Base-by-base conservation (phyloP, 1,140 invertebrate species). In the Euura lappo region DNA sequence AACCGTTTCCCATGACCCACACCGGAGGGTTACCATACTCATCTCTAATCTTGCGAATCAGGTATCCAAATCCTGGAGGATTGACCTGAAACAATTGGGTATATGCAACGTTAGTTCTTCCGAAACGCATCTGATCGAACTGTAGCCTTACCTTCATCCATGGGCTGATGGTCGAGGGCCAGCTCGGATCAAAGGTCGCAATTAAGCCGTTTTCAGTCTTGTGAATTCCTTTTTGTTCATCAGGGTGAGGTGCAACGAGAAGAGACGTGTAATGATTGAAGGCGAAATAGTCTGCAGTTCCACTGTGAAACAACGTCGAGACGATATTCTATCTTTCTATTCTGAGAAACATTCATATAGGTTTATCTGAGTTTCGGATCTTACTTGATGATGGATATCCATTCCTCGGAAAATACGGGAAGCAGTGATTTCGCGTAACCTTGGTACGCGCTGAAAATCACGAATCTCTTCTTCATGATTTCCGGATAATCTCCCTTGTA, bases 361-460 rank as follows among this genome's bases (percentile, higher is more conserved):
- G 6, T 11, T 28, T 28, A 1, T 28, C 28, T 28, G 28, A 28
- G 1, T n/a, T n/a, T n/a, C n/a, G n/a, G n/a, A n/a, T n/a, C 51
- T 8, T n/a, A 60, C 51, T 60, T 60, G 51, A 60, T 60, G 51
- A 60, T 60, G 6, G 51, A 8, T 8, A 85, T 87, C 85, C 88
- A 88, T 71, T 87, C 80, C 43, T 81, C 77, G 11, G 85, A 85
- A 69, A 91, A 89, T 70, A 85, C 85, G 28, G 28, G 28, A 28
- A 28, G 28, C 28, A 28, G 28, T 28, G 28, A 28, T 28, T 28
- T 28, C 28, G 74, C 51, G 4, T 89, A 80, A 70, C 88, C 88
- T 78, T 91, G 89, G 2, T 77, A 77, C 67, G 73, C 73, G 76
- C 90, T 91, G 72, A 88, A 86, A 8, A 80, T 81, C 2, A 81